A percentile compares a stretch with the other conserved stretches of the same genome.
phyloP scores from a whole-genome alignment of 2,888 invertebrate species.

The Epistrophella euchroma region DNA sequence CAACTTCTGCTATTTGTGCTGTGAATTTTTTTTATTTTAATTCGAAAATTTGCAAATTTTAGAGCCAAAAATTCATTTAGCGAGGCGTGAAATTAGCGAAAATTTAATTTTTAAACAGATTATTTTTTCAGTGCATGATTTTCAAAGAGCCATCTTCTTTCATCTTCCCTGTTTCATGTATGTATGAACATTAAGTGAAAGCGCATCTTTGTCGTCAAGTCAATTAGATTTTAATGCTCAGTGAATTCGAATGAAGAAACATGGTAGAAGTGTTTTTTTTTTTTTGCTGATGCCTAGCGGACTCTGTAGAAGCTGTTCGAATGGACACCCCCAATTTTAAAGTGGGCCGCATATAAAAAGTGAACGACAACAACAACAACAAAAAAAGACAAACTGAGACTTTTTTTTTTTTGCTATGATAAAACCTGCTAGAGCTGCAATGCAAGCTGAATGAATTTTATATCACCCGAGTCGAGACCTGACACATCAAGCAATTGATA shows the following conservation, averaged over 20 bases:
- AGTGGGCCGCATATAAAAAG: slow-evolving; percentile 20
- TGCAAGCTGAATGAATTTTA: slow-evolving; percentile 29
- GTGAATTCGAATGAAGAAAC: slow-evolving; percentile 53
- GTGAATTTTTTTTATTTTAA: no score
- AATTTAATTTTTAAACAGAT: not conserved
- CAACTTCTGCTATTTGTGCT: no score
- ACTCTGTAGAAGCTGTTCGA: not conserved
- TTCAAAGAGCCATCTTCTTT: not conserved
- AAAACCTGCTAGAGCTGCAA: slow-evolving; percentile 27
- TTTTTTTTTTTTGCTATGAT: slow-evolving; percentile 36
- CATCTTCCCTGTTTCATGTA: not conserved
- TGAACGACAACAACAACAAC: slow-evolving; percentile 4
- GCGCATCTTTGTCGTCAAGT: slow-evolving; percentile 61
- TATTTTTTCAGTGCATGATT: not conserved
- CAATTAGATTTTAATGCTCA: slow-evolving; percentile 67
- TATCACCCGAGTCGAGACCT: slow-evolving; percentile 16
- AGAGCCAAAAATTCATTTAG: no score
- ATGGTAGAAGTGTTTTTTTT: slow-evolving; percentile 1
- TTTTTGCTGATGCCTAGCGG: not conserved
- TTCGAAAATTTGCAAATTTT: no score
- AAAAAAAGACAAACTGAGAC: slow-evolving; percentile 13
- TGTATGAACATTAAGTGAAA: slow-evolving; percentile 24
- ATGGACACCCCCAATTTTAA: slow-evolving; percentile 36
- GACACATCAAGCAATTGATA: slow-evolving; percentile 21
- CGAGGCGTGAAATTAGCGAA: no score